phyloP scores from a whole-genome alignment of 2,888 invertebrate species.

The Pyrochroa serraticornis region DNA sequence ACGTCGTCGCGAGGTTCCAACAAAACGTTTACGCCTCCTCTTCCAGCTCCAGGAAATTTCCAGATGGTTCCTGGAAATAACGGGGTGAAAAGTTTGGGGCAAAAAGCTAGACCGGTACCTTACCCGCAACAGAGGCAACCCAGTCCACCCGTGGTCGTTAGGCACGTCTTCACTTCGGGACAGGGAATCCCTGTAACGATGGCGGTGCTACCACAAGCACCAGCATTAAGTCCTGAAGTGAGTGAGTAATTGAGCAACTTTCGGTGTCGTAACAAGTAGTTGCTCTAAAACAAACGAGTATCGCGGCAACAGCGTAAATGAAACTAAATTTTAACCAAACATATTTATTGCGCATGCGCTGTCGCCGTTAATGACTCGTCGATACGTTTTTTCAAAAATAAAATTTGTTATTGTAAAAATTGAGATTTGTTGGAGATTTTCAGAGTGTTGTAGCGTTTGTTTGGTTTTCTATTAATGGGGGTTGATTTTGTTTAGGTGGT shows the following conservation, averaged over 20 bases:
- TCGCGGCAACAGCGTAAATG: too few species aligned
- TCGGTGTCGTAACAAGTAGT: too few species aligned
- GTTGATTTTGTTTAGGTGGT: constrained; percentile 59
- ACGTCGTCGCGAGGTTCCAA: constrained; percentile 49
- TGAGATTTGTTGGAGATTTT: neutral
- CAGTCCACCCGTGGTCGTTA: constrained; percentile 68
- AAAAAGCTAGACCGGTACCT: constrained; percentile 53
- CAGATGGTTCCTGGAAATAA: constrained; percentile 54
- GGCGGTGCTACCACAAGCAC: constrained; percentile 61
- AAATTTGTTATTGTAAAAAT: constrained; percentile 5
- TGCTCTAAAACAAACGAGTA: neutral
- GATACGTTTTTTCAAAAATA: neutral
- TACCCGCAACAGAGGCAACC: constrained; percentile 62
- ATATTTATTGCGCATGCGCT: neutral
- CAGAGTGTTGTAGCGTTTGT: neutral
- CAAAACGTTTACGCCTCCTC: constrained; percentile 57
- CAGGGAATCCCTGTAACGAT: constrained; percentile 65
- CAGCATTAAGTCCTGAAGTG: constrained; percentile 57
- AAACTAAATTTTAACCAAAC: neutral
- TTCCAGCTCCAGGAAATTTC: constrained; percentile 50
- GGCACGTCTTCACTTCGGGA: constrained; percentile 65
- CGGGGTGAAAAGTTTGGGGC: constrained; percentile 55
- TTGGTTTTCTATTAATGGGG: constrained; percentile 29
- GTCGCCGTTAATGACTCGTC: too few species aligned
- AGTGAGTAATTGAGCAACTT: constrained; percentile 42